Base-by-base conservation (phyloP, 2,888 invertebrate genomes). In the Cephus nigrinus region DNA sequence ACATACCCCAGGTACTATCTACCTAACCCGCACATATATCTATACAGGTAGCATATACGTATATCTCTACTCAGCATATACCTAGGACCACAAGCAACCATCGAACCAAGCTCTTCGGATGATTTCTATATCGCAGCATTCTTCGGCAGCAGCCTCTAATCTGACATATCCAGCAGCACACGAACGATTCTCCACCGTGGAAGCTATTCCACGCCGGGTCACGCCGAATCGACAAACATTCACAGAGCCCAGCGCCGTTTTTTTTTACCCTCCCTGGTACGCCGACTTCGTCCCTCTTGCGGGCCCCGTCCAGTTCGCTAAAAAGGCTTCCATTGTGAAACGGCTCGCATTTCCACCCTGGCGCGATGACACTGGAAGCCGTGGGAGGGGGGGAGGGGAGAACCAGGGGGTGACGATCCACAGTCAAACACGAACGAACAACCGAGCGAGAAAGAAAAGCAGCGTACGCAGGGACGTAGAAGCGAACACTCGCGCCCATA, bases 301-400 rank as follows among this genome's bases (percentile, higher is more conserved):
- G 9, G 9, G 55, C 55, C 12, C 12, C 55, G 55, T 55, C 55
- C 55, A 31, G 12, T 31, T 31, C 71, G 71, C 71, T 71, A 85
- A 88, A 89, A 86, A 86, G 86, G 86, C 86, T 87, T 86, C 86
- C 85, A 88, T 88, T 87, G 88, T 87, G 86, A 87, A 86, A 85
- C 87, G 87, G 86, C 86, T 87, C 88, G 88, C 88, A 86, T 91
- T 91, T 91, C 87, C 87, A 90, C 80, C 87, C 90, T 87, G 84
- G 86, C 76, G 73, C 80, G 84, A 84, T 83, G 86, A 88, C 87
- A 86, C 82, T 82, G 82, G 84, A 86, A 87, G 87, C 86, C 86
- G 86, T 86, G 23, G 40, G 23, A 0, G 55, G 55, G 23, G 40
- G 82, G 2, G 34, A 0, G 5, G 55, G 23, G 55, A 82, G 35